A percentile compares a stretch with the other conserved stretches of the same genome.
These are phyloP conservation scores for Platalea minor DNA, from an alignment of 2,797 vertebrate genomes.

Conservation along the genomic window DNA sequence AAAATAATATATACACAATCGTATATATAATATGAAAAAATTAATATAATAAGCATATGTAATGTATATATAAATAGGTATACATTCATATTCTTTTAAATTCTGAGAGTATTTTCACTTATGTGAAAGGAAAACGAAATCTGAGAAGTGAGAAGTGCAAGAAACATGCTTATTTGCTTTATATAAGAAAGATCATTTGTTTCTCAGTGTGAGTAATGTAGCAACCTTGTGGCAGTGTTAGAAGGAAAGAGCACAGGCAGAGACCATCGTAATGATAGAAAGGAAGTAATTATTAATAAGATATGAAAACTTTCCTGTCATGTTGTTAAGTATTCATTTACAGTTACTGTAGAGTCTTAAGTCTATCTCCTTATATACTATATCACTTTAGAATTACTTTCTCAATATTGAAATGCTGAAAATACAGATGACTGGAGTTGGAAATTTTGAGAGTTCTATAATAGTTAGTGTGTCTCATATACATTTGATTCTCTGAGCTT, in stretches of 20 bases:
- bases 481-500: background rate
- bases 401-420: background rate
- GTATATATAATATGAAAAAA: background rate
- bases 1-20: background rate
- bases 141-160: background rate
- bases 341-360: background rate
- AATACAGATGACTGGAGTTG: background rate
- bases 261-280: background rate
- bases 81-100: background rate
- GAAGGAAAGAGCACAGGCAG: background rate
- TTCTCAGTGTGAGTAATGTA: background rate
- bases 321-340: background rate
- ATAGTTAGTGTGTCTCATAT: background rate
- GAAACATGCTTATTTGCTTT: background rate
- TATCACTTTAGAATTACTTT: background rate
- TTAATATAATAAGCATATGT: background rate
- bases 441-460: background rate
- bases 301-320: background rate
- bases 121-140: background rate
- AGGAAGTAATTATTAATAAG: background rate
- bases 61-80: background rate
- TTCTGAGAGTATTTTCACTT: background rate
- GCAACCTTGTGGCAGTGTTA: background rate
- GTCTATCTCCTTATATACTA: background rate
- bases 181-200: background rate